These are phyloP conservation scores for Sebastes hubbsi DNA, from an alignment of 2,797 vertebrate genomes.

Conservation along the genomic window DNA sequence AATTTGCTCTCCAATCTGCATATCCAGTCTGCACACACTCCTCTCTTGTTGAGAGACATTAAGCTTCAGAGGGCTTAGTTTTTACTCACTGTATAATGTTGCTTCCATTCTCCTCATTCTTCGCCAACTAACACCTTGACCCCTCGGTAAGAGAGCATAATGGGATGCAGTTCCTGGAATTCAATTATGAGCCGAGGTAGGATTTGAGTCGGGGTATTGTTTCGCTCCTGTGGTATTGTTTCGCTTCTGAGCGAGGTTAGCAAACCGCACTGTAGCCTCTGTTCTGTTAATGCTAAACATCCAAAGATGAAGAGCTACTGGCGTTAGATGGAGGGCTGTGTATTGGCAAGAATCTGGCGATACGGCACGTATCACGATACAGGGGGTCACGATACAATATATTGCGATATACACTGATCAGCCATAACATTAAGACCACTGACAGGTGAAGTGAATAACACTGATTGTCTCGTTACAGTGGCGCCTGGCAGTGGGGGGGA, in stretches of 20 bases:
- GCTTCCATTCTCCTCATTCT: conserved; percentile 34
- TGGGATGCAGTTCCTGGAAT: conserved; percentile 37
- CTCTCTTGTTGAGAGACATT: conserved; percentile 23
- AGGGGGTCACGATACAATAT: too few relatives aligned
- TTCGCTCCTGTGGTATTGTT: conserved; percentile 24
- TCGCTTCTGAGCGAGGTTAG: not conserved
- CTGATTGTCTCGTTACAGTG: too few relatives aligned
- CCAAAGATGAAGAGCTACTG: not conserved
- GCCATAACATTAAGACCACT: accelerated
- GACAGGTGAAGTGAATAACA: too few relatives aligned
- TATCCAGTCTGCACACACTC: conserved; percentile 44
- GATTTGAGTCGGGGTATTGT: conserved; percentile 12
- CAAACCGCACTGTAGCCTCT: not conserved
- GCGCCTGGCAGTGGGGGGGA: too few relatives aligned
- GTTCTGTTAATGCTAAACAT: not conserved
- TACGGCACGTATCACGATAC: too few relatives aligned
- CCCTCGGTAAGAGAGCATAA: conserved; percentile 32
- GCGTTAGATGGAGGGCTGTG: not conserved
- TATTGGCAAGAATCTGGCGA: not conserved
- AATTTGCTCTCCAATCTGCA: conserved; percentile 75
- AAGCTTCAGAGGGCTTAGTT: conserved; percentile 39
- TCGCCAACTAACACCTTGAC: conserved; percentile 33
- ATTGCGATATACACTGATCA: too few relatives aligned
- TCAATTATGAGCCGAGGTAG: conserved; percentile 41
- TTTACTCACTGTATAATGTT: conserved; percentile 34